A percentile compares a stretch with the other conserved stretches of the same genome.
Conservation (phyloP, 2,888 invertebrate genomes). For the Caradrina clavipalpis region DNA sequence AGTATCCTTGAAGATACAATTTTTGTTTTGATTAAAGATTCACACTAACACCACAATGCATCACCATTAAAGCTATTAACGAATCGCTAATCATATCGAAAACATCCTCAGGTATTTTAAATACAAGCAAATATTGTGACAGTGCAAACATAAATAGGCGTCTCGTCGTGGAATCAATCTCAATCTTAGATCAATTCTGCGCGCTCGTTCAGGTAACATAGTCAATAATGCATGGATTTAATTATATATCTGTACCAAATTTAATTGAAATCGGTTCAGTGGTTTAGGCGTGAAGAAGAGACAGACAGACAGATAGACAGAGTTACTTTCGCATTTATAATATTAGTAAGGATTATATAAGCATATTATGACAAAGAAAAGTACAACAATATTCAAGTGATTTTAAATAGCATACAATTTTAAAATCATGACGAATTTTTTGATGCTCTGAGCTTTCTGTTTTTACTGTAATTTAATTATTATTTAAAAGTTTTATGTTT, state of each 20-base stretch:
- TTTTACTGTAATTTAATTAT: no score
- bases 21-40: constrained; percentile 51
- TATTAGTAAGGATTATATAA: no score
- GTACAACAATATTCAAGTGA: not conserved
- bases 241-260: no score
- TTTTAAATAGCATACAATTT: not conserved
- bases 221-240: not conserved
- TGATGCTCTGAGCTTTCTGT: no score
- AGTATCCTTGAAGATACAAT: constrained; percentile 49
- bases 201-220: not conserved
- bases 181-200: constrained; percentile 22
- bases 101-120: constrained; percentile 26
- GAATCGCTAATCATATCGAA: constrained; percentile 37
- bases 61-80: constrained; percentile 47
- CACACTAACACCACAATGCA: constrained; percentile 46
- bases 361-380: not conserved
- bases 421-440: no score
- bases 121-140: constrained; percentile 25
- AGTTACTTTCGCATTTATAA: no score
- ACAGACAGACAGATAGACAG: no score
- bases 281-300: no score
- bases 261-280: no score
- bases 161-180: not conserved
- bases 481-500: no score
- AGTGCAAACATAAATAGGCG: not conserved